phyloP scores from a whole-genome alignment of 2,113 vertebrate genomes.

The Platichthys stellatus region DNA sequence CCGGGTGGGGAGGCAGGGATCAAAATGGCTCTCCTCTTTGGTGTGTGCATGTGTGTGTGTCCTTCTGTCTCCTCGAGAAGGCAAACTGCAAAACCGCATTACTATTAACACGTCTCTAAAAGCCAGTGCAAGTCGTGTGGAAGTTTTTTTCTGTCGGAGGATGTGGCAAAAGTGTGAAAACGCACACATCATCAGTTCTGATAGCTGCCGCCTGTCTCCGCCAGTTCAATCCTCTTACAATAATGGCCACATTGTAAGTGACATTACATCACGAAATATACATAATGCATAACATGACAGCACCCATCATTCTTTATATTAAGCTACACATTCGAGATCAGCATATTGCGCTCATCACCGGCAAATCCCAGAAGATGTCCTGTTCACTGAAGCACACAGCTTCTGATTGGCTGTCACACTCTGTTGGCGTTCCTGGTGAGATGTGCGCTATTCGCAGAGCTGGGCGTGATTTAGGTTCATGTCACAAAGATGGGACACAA shows the following conservation, averaged over 20 bases:
- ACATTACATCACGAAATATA: slow-evolving; percentile 20
- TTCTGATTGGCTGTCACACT: slow-evolving; percentile 71
- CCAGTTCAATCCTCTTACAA: slow-evolving; percentile 6
- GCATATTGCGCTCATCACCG: slow-evolving; percentile 31
- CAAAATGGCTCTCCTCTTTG: slow-evolving; percentile 42
- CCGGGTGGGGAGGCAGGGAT: slow-evolving; percentile 38
- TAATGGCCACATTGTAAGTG: neutral
- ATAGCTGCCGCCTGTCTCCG: slow-evolving; percentile 24
- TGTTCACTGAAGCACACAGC: slow-evolving; percentile 50
- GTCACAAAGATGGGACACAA: slow-evolving; percentile 44
- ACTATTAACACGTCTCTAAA: neutral
- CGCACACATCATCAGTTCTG: slow-evolving; percentile 14
- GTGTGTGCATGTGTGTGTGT: slow-evolving; percentile 15
- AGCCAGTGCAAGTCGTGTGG: neutral
- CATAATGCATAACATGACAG: slow-evolving; percentile 55
- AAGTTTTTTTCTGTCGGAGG: neutral
- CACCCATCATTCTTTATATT: slow-evolving; percentile 32
- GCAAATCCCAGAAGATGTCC: slow-evolving; percentile 47
- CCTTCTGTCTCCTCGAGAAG: slow-evolving; percentile 5
- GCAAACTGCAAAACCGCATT: slow-evolving; percentile 10
- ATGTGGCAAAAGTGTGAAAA: neutral
- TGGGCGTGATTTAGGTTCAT: slow-evolving; percentile 32
- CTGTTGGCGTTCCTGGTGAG: slow-evolving; percentile 34
- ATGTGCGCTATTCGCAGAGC: slow-evolving; percentile 49
- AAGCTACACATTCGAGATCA: slow-evolving; percentile 47